These are phyloP conservation scores for Aleiodes leptofemur DNA, from an alignment of 2,888 invertebrate genomes.

Conservation along the genomic window DNA sequence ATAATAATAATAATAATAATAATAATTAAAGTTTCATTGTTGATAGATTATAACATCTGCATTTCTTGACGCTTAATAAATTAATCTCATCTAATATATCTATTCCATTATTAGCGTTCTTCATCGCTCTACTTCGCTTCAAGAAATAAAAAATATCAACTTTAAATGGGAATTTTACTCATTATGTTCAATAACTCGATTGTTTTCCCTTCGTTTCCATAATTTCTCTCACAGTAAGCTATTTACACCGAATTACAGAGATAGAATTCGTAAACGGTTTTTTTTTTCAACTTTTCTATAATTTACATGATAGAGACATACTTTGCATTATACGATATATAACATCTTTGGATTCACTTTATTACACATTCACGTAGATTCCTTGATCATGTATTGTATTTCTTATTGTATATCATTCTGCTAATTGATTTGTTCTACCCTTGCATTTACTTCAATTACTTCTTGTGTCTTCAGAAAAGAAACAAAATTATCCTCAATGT, in stretches of 20 bases:
- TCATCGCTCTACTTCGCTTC: too few relatives aligned
- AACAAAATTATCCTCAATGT: not conserved
- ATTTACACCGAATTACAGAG: too few relatives aligned
- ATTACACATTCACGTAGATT: constrained; percentile 74
- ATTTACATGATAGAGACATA: constrained; percentile 73
- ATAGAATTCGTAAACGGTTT: too few relatives aligned
- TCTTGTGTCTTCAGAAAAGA: constrained; percentile 32
- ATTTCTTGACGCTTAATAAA: constrained; percentile 30
- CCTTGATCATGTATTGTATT: constrained; percentile 40
- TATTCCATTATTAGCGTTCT: not conserved
- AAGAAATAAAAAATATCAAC: too few relatives aligned
- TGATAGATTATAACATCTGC: constrained; percentile 11
- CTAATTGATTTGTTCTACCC: constrained; percentile 54
- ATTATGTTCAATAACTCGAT: too few relatives aligned
- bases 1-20: not conserved
- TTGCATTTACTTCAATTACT: constrained; percentile 37
- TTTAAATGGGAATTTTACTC: too few relatives aligned
- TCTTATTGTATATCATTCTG: constrained; percentile 40
- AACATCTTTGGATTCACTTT: constrained; percentile 76
- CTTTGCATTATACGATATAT: constrained; percentile 70
- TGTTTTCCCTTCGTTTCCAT: too few relatives aligned
- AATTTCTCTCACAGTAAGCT: too few relatives aligned
- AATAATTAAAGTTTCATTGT: constrained; percentile 22
- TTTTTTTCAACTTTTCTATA: constrained; percentile 62
- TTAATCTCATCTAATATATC: constrained; percentile 26